phyloP scores from a whole-genome alignment of 2,113 vertebrate species.

The Dunckerocampus dactyliophorus region DNA sequence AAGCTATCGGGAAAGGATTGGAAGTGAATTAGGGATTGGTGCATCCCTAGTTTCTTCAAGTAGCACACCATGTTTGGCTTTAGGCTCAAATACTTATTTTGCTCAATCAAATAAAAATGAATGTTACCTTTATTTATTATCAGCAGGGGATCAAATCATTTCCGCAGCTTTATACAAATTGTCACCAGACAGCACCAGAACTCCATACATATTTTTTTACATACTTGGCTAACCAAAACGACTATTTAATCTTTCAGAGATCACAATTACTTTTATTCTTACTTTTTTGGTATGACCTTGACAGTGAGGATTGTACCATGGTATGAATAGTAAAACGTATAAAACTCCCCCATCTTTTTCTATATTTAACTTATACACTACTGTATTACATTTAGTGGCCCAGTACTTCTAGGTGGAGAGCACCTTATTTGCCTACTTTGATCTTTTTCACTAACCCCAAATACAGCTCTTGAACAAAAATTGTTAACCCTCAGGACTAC shows the following conservation, averaged over 20 bases:
- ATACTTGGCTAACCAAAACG: neutral
- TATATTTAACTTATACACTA: neutral
- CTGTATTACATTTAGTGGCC: conserved; percentile 60
- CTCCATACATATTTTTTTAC: too few species aligned
- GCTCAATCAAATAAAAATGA: too few species aligned
- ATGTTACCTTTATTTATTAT: too few species aligned
- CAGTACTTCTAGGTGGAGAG: conserved; percentile 81
- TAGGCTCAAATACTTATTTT: too few species aligned
- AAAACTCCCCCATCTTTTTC: conserved; percentile 17
- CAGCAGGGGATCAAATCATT: too few species aligned
- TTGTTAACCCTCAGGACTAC: neutral
- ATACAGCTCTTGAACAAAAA: too few species aligned
- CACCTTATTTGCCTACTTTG: conserved; percentile 5
- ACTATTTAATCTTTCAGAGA: neutral
- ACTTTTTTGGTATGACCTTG: neutral
- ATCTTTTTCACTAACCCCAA: neutral
- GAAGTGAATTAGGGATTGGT: too few species aligned
- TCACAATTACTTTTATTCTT: neutral
- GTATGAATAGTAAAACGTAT: conserved; percentile 73
- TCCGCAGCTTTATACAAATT: too few species aligned
- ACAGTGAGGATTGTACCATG: conserved; percentile 88
- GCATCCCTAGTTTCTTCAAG: too few species aligned
- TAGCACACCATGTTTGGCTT: too few species aligned
- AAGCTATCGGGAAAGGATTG: too few species aligned
- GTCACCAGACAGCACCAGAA: too few species aligned